Evolutionary conservation across 2,888 invertebrate genomes (phyloP).

Genomic region (Orchesella flavescens): DNA sequence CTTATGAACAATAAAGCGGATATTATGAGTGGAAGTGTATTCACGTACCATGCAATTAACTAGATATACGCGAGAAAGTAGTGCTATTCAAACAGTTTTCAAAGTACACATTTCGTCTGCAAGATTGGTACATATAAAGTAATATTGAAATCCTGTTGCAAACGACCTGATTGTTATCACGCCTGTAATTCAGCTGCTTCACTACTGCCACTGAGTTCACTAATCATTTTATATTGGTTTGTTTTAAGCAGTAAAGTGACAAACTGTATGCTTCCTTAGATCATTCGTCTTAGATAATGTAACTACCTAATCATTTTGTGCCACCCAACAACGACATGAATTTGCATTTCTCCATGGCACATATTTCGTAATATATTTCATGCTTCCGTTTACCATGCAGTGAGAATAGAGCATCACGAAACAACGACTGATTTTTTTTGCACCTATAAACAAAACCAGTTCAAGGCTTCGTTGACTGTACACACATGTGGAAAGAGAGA

Average conservation of each 20-base stretch:
- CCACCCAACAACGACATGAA: too few species aligned
- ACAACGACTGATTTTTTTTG: background rate
- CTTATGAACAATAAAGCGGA: too few species aligned
- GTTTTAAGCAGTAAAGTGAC: constrained; percentile 31
- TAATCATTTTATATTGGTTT: constrained; percentile 52
- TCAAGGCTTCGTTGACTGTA: too few species aligned
- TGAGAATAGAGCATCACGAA: background rate
- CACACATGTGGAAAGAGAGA: too few species aligned
- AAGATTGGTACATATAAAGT: constrained; percentile 22
- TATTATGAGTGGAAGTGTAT: too few species aligned
- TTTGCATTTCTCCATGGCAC: too few species aligned
- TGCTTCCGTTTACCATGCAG: background rate
- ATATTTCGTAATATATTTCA: too few species aligned
- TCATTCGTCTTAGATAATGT: constrained; percentile 5
- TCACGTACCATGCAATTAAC: too few species aligned
- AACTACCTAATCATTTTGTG: background rate
- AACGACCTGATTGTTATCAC: constrained; percentile 46
- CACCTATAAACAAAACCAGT: too few species aligned
- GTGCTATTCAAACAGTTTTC: too few species aligned
- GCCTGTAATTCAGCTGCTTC: background rate
- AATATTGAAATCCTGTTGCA: constrained; percentile 31
- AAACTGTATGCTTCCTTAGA: constrained; percentile 31
- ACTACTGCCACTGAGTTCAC: constrained; percentile 14
- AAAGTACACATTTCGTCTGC: background rate
- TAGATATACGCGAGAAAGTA: too few species aligned